Evolutionary conservation across 2,113 vertebrate genomes (phyloP).

Genomic region (Corvus moneduloides): DNA sequence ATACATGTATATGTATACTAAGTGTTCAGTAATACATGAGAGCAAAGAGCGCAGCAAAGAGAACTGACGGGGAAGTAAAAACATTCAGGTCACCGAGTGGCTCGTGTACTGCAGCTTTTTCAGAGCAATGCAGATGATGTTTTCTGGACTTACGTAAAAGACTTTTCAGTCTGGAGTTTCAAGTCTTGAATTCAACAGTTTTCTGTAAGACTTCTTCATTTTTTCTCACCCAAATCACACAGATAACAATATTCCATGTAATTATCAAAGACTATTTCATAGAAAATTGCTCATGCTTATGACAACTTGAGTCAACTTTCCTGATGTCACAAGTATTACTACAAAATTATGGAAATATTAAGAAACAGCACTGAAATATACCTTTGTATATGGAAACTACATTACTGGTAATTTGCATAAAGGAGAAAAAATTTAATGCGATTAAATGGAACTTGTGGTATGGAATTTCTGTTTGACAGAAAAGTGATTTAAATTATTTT

Average conservation of each 20-base stretch:
- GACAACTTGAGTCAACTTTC: neutral
- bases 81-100: fast-evolving
- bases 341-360: neutral
- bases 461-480: neutral
- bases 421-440: neutral
- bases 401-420: neutral
- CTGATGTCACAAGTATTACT: neutral
- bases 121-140: neutral
- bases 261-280: neutral
- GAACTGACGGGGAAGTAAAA: neutral
- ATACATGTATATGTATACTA: neutral
- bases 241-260: neutral
- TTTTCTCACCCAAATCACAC: neutral
- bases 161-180: neutral
- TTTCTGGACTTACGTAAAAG: fast-evolving
- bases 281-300: neutral
- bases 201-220: neutral
- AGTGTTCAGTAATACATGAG: neutral
- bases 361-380: neutral
- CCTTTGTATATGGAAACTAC: neutral
- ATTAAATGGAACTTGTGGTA: neutral
- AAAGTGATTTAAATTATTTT: neutral
- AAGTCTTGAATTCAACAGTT: neutral
- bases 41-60: neutral
- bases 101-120: fast-evolving